Evolutionary conservation across 2,888 invertebrate genomes (phyloP), one percentile per base, ranked within the genome.

Genomic region (Cybosia mesomella): DNA sequence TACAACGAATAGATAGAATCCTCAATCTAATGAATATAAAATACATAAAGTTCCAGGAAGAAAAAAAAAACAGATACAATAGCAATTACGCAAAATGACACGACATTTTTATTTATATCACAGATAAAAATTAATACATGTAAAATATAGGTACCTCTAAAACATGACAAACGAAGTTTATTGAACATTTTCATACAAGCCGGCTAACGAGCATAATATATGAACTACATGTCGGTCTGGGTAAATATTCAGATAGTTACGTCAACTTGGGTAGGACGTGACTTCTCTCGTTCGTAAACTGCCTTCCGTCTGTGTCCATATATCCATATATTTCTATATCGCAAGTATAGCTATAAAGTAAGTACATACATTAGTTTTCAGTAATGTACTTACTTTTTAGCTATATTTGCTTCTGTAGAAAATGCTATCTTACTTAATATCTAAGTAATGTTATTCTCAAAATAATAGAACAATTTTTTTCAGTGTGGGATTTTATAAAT

Each of bases 191-290:
- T 65, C 68, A 71, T 75, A 74, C 64, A 72, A 73, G 66, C 74
- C 22, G 64, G 8, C 74, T 76, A 79, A 77, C 74, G 76, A 80
- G 72, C 71, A 66, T 73, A n/a, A n/a, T n/a, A 54, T 58, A 65
- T 53, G 58, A 58, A 39, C 58, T 59, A 64, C 43, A 59, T 43
- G 54, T 32, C 36, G 68, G 59, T 68, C 78, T 81, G 85, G 74
- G 84, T 85, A 86, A 88, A 89, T 89, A 89, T 89, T 88, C 87
- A 87, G 84, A 86, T 87, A 87, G 87, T 86, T 87, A 72, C 82
- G 80, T 83, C 81, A 82, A 86, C 82, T 72, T 64, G 68, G 72
- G 58, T 39, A 61, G 68, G 18, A 67, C 67, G 73, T 74, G 71
- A 70, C 66, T 67, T 58, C 55, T 55, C 65, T 83, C 79, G 86